Percentiles rank a stretch among this genome's conserved stretches.
phyloP scores from a whole-genome alignment of 2,888 invertebrate genomes.

The Osedax frankpressi region DNA sequence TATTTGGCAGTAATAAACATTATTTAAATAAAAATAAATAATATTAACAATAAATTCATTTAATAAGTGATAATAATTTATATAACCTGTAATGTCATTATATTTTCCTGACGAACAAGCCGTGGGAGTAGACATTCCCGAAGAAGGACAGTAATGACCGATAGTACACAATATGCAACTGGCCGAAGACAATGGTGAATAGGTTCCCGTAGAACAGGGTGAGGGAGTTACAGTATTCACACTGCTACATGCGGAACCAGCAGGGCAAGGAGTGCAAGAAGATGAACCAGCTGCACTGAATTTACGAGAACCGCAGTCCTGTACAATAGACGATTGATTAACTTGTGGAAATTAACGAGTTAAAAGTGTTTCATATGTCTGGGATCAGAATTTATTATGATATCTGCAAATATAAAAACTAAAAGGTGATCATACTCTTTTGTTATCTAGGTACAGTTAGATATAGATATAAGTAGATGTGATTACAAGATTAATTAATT shows the following conservation, averaged over 20 bases:
- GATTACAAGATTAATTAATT: no score
- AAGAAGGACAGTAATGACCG: conserved; percentile 38
- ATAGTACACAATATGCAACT: conserved; percentile 35
- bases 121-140: conserved; percentile 21
- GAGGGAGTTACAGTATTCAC: conserved; percentile 31
- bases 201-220: conserved; percentile 33
- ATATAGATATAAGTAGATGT: no score
- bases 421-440: no score
- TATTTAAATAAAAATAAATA: no score
- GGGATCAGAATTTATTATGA: background rate
- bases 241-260: conserved; percentile 32
- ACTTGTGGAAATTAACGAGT: no score
- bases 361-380: conserved; percentile 16
- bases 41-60: no score
- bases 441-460: no score
- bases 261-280: conserved; percentile 34
- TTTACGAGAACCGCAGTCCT: conserved; percentile 14
- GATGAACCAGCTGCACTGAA: conserved; percentile 31
- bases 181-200: conserved; percentile 30
- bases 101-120: conserved; percentile 29
- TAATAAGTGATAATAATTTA: no score
- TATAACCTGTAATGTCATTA: background rate
- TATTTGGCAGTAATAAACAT: no score
- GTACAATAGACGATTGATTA: no score
- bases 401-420: background rate